These are phyloP conservation scores for Onychorhynchus coronatus DNA, from an alignment of 2,113 vertebrate genomes.

Conservation along the genomic window DNA sequence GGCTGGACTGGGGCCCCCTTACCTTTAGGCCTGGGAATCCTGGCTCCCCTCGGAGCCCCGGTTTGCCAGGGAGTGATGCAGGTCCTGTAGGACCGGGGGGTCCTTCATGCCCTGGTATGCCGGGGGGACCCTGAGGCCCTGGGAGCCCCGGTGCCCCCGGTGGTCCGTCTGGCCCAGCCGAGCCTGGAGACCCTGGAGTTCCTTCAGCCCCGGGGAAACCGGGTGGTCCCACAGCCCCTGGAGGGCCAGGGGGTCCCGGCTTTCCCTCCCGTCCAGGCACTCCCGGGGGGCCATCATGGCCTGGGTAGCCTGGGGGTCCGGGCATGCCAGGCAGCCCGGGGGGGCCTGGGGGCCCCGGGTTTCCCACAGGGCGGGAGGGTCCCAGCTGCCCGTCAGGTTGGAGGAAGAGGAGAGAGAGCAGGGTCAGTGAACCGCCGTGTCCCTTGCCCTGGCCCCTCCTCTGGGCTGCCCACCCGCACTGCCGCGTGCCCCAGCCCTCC, in stretches of 20 bases:
- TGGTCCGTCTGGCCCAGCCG: neutral
- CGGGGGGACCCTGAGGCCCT: constrained; percentile 14
- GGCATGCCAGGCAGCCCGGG: neutral
- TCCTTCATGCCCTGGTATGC: constrained; percentile 34
- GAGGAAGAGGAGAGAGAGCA: neutral
- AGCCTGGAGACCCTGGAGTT: constrained; percentile 24
- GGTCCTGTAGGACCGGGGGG: constrained; percentile 10
- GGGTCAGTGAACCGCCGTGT: fast-evolving
- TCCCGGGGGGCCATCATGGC: constrained; percentile 21
- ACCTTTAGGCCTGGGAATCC: constrained; percentile 52
- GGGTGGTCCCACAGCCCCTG: constrained; percentile 26
- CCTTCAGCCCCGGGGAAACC: constrained; percentile 45
- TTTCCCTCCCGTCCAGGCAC: constrained; percentile 46
- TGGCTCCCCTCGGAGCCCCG: constrained; percentile 39
- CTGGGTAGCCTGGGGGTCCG: constrained; percentile 24
- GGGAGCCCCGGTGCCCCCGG: neutral
- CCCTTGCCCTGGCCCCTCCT: too few relatives aligned
- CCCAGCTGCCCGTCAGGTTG: neutral
- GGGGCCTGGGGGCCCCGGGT: constrained; percentile 6
- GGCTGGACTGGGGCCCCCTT: neutral
- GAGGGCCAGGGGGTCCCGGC: constrained; percentile 22
- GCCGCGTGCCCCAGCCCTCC: fast-evolving
- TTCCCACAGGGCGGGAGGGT: neutral
- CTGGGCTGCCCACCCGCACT: neutral
- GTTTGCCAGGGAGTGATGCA: neutral